Evolutionary conservation across 2,888 invertebrate genomes (phyloP).

Genomic region (Spilarctia lutea): DNA sequence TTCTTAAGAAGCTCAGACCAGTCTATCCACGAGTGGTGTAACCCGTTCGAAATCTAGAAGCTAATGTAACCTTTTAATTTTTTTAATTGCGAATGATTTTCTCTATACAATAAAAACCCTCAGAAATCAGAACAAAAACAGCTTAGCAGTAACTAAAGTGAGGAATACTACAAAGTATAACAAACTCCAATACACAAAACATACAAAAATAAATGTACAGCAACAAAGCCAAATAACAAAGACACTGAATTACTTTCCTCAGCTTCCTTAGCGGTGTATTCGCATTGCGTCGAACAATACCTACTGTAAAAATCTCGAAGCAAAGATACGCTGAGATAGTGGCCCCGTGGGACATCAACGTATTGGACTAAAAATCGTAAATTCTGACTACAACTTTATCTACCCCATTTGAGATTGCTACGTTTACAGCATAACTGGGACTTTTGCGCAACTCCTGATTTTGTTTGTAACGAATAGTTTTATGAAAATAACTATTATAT

Average conservation of each 20-base stretch:
- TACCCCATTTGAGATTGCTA: slow-evolving; percentile 25
- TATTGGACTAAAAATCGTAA: slow-evolving; percentile 47
- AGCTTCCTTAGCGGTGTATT: slow-evolving; percentile 10
- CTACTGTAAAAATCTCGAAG: slow-evolving; percentile 29
- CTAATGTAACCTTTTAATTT: no score
- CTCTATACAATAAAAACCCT: no score
- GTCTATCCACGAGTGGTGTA: no score
- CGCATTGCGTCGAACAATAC: slow-evolving; percentile 13
- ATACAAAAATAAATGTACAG: not conserved
- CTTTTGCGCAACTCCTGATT: slow-evolving; percentile 7
- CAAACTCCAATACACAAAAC: not conserved
- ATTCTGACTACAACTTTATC: slow-evolving; percentile 41
- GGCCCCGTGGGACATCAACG: slow-evolving; percentile 31
- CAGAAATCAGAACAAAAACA: not conserved
- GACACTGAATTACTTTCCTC: not conserved
- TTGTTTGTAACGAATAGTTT: slow-evolving; percentile 3
- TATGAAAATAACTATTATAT: not conserved
- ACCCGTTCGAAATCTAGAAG: no score
- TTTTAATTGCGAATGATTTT: no score
- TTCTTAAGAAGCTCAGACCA: no score
- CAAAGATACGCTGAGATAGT: slow-evolving; percentile 34
- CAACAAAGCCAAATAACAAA: slow-evolving; percentile 5
- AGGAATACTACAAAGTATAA: not conserved
- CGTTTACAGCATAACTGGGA: slow-evolving; percentile 4
- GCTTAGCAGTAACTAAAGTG: not conserved